Evolutionary conservation across 2,888 invertebrate genomes (phyloP), one percentile per base, ranked within the genome.

Genomic region (Tetheella fluctuosa): DNA sequence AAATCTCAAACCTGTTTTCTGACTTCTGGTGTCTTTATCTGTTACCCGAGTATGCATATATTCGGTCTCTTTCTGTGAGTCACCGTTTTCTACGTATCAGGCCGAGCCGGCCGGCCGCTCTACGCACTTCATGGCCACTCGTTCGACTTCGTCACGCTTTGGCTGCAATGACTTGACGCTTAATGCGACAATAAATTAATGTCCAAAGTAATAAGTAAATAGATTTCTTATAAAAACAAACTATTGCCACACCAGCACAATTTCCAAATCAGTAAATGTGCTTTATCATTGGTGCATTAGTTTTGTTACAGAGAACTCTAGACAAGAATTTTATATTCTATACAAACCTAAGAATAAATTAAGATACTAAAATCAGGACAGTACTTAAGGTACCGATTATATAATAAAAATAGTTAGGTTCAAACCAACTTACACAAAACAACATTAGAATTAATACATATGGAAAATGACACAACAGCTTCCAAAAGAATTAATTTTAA

Each of bases 101-200:
- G 80, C 79, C 77, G 73, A 70, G 60, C 58, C 58, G 55, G 76
- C 78, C 84, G 84, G 84, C 83, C 88, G 83, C 85, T 89, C 90
- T 89, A 90, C 91, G 89, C 91, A 91, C 89, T 89, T 91, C 92
- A 92, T 88, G 92, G 92, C 88, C 92, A 91, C 90, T 89, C 89
- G 90, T 84, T 85, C 89, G 83, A 86, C 88, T 88, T 85, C 88
- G 92, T 91, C 92, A 92, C 91, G 92, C 86, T 89, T 89, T 87
- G 85, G 79, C 84, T 86, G 86, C 87, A 87, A 84, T 87, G 83
- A 89, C 86, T 89, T 82, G 81, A 78, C 85, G 78, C 83, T 88
- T 80, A 86, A 88, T 87, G 85, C 84, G 91, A 90, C 90, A 89
- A 85, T 89, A 88, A 85, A 88, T 88, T 90, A 86, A 88, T 86